Evolutionary conservation across 2,797 vertebrate species (phyloP).

Genomic region (Phaenicophaeus curvirostris): DNA sequence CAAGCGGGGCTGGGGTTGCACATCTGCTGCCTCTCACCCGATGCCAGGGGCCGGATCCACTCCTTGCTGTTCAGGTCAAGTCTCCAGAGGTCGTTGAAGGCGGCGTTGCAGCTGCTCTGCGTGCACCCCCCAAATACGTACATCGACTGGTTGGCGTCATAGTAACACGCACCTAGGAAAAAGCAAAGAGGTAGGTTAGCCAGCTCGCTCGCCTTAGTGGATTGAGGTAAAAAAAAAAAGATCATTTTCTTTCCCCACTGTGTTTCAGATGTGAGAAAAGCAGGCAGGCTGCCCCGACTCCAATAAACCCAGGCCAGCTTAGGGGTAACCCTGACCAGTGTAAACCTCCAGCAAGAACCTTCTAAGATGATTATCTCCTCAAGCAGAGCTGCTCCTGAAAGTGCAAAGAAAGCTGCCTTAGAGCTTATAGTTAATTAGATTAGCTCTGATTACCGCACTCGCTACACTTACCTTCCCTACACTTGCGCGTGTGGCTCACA

Average conservation of each 20-base stretch:
- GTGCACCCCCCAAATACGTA: constrained; percentile 99
- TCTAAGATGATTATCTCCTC: neutral
- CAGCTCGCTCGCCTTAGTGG: rapidly evolving
- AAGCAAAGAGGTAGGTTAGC: neutral
- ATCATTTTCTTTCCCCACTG: neutral
- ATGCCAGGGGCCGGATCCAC: constrained; percentile 98
- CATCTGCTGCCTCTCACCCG: constrained; percentile 79
- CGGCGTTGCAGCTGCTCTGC: constrained; percentile 98
- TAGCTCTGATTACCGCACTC: neutral
- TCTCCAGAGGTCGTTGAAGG: constrained; percentile 99
- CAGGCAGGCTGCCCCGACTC: neutral
- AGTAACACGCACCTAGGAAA: constrained; percentile 92
- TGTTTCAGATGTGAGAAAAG: neutral
- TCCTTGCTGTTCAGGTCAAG: constrained; percentile 99
- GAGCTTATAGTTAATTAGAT: constrained; percentile 40
- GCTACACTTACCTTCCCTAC: neutral
- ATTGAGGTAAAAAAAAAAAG: neutral
- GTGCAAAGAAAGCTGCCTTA: neutral
- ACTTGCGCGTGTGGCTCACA: neutral
- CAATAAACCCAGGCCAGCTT: neutral
- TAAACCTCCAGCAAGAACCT: neutral
- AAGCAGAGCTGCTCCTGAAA: constrained; percentile 15
- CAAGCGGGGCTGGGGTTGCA: neutral
- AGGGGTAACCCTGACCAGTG: neutral
- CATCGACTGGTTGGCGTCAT: constrained; percentile 97